Evolutionary conservation across 2,113 vertebrate species (phyloP), one percentile per base, ranked within the genome.

Genomic region (Chauna torquata): DNA sequence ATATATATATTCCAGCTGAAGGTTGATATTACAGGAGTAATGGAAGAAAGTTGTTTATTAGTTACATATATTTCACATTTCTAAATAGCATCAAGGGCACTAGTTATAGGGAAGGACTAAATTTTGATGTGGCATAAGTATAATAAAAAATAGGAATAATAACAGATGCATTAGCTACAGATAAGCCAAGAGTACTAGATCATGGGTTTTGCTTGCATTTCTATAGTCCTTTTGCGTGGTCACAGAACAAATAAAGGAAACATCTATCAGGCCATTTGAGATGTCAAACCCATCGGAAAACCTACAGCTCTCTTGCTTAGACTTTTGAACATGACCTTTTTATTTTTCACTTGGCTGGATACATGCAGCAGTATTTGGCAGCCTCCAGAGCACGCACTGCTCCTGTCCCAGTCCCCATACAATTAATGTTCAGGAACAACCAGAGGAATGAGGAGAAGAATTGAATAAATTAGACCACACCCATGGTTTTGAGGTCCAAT

Each of bases 251-350:
- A 96, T 80, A 95, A 72, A 86, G 86, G 86, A 92, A 91, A 91
- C 92, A 97, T 96, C 96, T 91, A 87, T 94, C 95, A 96, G 86
- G 14, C 36, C 83, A 28, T 89, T 92, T 34, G 92, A 92, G 92
- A 94, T 91, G 90, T 94, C 96, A 92, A 94, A 96, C 8, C 69
- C 80, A 85, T 89, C 24, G 32, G 95, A 97, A 97, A 97, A 94
- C 86, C 92, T 4, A 36, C 88, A 77, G n/a, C 45, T 94, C 54
- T 87, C 92, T 62, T 16, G 1, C 70, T 85, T 22, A 94, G 95
- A 82, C 86, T 94, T 94, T 91, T 82, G 86, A 97, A 96, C 92
- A 70, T 6, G 86, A 96, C 84, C 86, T 96, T 94, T 92, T 72
- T 27, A 28, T 93, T 96, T 95, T 79, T 57, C 83, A 65, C 74